phyloP scores from a whole-genome alignment of 2,888 invertebrate genomes.

The Hesperia comma region DNA sequence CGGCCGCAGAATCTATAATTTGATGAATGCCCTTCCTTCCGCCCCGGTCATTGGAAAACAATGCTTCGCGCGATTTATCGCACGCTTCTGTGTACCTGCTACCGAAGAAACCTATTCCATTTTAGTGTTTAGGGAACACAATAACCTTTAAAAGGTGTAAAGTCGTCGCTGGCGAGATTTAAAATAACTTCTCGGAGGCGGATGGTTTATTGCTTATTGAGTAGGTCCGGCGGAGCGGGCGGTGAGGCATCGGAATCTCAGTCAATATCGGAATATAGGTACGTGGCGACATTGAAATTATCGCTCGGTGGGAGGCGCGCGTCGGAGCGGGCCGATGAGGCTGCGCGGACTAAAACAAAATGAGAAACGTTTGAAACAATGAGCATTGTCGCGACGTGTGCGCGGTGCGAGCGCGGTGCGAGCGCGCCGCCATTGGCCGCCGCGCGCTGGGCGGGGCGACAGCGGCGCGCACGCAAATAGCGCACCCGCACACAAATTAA shows the following conservation, averaged over 20 bases:
- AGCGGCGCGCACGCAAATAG: conserved; percentile 83
- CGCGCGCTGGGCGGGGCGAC: conserved; percentile 68
- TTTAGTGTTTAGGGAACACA: conserved; percentile 75
- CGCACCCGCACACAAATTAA: conserved; percentile 83
- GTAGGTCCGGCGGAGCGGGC: conserved; percentile 78
- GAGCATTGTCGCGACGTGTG: conserved; percentile 76
- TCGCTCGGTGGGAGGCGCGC: conserved; percentile 79
- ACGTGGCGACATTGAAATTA: conserved; percentile 80
- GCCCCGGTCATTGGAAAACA: conserved; percentile 8
- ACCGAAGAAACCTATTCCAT: conserved; percentile 41
- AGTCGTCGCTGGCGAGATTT: conserved; percentile 74
- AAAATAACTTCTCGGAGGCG: conserved; percentile 81
- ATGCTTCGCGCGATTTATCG: conserved; percentile 18
- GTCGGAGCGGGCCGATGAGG: conserved; percentile 57
- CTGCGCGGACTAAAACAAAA: conserved; percentile 73
- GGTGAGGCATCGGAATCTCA: conserved; percentile 81
- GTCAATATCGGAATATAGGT: conserved; percentile 75
- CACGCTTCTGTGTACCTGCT: conserved; percentile 15
- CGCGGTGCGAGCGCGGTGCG: conserved; percentile 59
- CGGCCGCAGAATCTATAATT: conserved; percentile 5
- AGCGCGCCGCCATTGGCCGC: conserved; percentile 64
- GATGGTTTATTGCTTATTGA: conserved; percentile 84
- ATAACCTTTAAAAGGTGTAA: conserved; percentile 83
- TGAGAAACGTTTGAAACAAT: conserved; percentile 79
- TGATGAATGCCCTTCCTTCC: conserved; percentile 9